These are phyloP conservation scores for Drosophila buzzatii DNA, from an alignment of 2,888 invertebrate species.

Conservation along the genomic window DNA sequence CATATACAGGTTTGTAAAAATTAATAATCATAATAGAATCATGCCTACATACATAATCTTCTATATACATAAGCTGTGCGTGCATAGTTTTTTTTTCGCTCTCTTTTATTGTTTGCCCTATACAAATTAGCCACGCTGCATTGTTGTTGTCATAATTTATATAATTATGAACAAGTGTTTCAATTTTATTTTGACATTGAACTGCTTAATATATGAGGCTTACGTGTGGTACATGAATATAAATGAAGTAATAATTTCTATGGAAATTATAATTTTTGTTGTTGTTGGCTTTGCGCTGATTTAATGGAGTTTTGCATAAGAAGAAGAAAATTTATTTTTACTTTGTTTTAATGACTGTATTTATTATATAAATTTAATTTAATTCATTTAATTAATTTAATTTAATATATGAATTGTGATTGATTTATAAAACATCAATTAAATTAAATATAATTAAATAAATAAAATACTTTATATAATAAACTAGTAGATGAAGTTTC, in stretches of 20 bases:
- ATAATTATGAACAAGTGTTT: conserved; percentile 26
- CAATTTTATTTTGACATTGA: conserved; percentile 51
- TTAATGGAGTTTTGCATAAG: not conserved
- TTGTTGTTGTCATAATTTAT: conserved; percentile 7
- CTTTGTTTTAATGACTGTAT: not conserved
- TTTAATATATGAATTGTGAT: not conserved
- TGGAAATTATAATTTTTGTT: not conserved
- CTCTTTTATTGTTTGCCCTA: not conserved
- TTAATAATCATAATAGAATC: conserved; percentile 14
- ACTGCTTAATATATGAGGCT: not conserved
- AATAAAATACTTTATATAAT: too few relatives aligned
- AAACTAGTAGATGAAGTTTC: too few relatives aligned
- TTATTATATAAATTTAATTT: not conserved
- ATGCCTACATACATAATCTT: not conserved
- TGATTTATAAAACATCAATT: not conserved
- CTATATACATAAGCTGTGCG: conserved; percentile 1
- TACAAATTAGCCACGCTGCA: not conserved
- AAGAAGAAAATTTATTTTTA: not conserved
- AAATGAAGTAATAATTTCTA: not conserved
- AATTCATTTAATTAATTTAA: not conserved
- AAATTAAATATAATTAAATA: not conserved
- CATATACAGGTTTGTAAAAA: conserved; percentile 52
- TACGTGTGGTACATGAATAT: conserved; percentile 9
- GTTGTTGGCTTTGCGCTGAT: not conserved
- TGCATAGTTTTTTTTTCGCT: not conserved